phyloP scores from a whole-genome alignment of 2,113 vertebrate species.

The Amphiprion ocellaris region DNA sequence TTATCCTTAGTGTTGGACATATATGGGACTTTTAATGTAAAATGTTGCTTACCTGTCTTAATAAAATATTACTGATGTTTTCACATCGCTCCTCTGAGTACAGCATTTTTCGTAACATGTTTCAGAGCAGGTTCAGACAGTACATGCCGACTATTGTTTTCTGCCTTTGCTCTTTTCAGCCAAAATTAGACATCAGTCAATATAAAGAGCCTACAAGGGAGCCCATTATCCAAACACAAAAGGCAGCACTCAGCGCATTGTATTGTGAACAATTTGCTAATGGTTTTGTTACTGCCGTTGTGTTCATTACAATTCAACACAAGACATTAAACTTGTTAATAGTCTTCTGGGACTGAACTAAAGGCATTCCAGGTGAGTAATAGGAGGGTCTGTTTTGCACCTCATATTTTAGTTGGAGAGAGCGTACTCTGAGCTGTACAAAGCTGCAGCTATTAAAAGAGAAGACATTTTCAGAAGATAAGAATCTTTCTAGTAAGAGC shows the following conservation, averaged over 20 bases:
- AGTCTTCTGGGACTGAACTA: slow-evolving; percentile 18
- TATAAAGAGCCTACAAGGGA: slow-evolving; percentile 51
- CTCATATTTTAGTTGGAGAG: neutral
- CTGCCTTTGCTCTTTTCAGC: slow-evolving; percentile 44
- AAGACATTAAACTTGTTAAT: slow-evolving; percentile 57
- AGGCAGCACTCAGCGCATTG: slow-evolving; percentile 43
- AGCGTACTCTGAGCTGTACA: neutral
- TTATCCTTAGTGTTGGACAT: neutral
- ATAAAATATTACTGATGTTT: neutral
- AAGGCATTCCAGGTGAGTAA: slow-evolving; percentile 40
- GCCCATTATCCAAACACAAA: slow-evolving; percentile 61
- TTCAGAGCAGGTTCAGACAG: slow-evolving; percentile 20
- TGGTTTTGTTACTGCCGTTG: slow-evolving; percentile 58
- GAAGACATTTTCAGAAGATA: neutral
- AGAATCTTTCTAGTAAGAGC: neutral
- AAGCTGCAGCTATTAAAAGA: slow-evolving; percentile 20
- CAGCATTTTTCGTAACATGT: neutral
- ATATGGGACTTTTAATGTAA: neutral
- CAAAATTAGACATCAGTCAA: slow-evolving; percentile 65
- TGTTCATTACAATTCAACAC: slow-evolving; percentile 48
- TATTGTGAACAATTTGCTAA: slow-evolving; percentile 60
- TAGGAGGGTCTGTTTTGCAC: neutral
- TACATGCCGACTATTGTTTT: slow-evolving; percentile 16
- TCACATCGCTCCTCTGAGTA: neutral
- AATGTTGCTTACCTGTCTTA: neutral